Evolutionary conservation across 92 coral and sea anemone genomes (phyloP).

Genomic region (Zoanthus gigantus): DNA sequence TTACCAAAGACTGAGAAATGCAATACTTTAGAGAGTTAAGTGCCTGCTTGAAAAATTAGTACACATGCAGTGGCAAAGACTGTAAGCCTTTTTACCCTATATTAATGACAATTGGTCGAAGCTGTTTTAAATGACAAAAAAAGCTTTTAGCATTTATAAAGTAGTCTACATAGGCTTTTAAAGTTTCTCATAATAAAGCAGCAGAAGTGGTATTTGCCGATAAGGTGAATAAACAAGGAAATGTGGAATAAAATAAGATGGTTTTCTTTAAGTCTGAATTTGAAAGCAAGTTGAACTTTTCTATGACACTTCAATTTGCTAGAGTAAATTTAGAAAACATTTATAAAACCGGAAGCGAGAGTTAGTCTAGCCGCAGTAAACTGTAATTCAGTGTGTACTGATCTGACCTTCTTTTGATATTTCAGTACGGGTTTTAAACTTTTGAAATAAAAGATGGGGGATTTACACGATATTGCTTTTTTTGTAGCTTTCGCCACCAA

Average conservation of each 20-base stretch:
- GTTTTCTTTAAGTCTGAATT: not conserved
- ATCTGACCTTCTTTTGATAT: not conserved
- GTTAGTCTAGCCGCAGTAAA: not conserved
- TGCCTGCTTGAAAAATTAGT: constrained; percentile 9
- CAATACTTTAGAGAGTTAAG: not conserved
- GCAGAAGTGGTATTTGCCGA: not conserved
- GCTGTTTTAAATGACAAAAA: constrained; percentile 30
- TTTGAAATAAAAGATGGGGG: not conserved
- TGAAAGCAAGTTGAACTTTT: constrained; percentile 1
- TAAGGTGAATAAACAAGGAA: constrained; percentile 38
- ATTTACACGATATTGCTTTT: not conserved
- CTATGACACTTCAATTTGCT: constrained; percentile 18
- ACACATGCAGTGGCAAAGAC: not conserved
- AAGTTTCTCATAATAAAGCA: constrained; percentile 9
- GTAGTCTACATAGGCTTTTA: constrained; percentile 24
- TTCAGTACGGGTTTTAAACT: not conserved
- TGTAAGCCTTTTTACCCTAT: not conserved
- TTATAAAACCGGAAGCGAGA: constrained; percentile 30
- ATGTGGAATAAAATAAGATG: not conserved
- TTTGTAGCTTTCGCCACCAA: not conserved
- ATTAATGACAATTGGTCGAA: constrained; percentile 11
- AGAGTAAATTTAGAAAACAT: not conserved
- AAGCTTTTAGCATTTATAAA: constrained; percentile 32
- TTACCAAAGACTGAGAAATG: not conserved
- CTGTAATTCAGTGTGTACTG: not conserved